Evolutionary conservation across 2,113 vertebrate genomes (phyloP).

Genomic region (Murina feae): DNA sequence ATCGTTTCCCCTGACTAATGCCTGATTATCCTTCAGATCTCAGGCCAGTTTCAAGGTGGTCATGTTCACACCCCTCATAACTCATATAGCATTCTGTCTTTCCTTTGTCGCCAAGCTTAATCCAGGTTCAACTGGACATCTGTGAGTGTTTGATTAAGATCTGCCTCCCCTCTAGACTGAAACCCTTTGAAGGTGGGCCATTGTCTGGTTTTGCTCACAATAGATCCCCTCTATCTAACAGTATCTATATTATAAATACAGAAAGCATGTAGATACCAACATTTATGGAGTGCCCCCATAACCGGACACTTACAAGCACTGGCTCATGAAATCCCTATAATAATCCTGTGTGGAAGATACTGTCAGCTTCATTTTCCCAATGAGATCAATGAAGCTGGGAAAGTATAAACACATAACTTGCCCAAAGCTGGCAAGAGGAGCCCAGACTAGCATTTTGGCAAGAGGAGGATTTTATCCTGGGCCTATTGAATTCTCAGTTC

Average conservation of each 20-base stretch:
- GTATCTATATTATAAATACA: neutral
- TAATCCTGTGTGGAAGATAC: neutral
- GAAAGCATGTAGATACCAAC: neutral
- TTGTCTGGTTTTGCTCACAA: neutral
- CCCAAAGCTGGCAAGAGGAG: neutral
- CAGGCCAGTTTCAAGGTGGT: neutral
- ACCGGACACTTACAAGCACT: neutral
- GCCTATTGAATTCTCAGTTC: neutral
- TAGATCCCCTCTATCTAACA: neutral
- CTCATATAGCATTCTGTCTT: neutral
- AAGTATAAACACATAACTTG: neutral
- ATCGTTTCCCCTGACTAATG: neutral
- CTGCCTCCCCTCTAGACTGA: neutral
- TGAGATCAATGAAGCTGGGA: neutral
- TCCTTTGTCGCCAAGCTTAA: neutral
- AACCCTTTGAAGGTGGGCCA: neutral
- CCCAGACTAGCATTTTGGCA: too few relatives aligned
- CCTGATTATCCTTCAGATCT: neutral
- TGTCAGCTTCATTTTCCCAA: neutral
- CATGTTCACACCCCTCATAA: neutral
- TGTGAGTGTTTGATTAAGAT: too few relatives aligned
- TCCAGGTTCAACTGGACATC: neutral
- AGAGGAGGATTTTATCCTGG: neutral
- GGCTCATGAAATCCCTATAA: neutral
- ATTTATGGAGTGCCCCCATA: neutral